phyloP scores from a whole-genome alignment of 2,888 invertebrate genomes.

The Stenoptilia bipunctidactyla region DNA sequence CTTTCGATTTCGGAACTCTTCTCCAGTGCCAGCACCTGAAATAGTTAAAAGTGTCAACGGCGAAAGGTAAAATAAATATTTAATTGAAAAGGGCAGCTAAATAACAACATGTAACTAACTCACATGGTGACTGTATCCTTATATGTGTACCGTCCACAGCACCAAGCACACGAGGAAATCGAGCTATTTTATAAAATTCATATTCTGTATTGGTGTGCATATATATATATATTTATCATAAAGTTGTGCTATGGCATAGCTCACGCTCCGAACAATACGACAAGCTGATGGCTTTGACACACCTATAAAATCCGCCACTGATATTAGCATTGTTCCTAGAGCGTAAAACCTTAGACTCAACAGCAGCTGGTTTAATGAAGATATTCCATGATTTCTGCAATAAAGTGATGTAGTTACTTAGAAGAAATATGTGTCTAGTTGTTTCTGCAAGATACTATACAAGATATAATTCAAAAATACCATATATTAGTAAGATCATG shows the following conservation, averaged over 20 bases:
- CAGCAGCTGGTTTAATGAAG: conserved; percentile 18
- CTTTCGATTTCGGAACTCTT: conserved; percentile 11
- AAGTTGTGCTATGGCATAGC: conserved; percentile 16
- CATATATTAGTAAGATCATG: neutral
- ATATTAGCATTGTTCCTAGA: conserved; percentile 18
- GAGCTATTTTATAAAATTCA: conserved; percentile 12
- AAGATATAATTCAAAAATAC: no score
- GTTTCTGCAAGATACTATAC: no score
- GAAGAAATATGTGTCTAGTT: no score
- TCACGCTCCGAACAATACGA: conserved; percentile 18
- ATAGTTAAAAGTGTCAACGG: no score
- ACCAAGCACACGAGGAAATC: conserved; percentile 13
- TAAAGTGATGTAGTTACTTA: neutral
- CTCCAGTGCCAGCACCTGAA: conserved; percentile 5
- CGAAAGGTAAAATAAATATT: no score
- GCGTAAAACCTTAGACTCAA: conserved; percentile 20
- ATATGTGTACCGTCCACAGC: conserved; percentile 15
- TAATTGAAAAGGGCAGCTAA: no score
- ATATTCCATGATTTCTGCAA: conserved; percentile 18
- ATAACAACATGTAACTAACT: no score
- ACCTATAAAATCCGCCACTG: conserved; percentile 20
- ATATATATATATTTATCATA: conserved; percentile 17
- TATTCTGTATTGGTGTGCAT: conserved; percentile 10
- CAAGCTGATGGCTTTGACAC: conserved; percentile 19
- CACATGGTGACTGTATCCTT: conserved; percentile 12